phyloP scores from a whole-genome alignment of 2,797 vertebrate genomes.

The Pyrocephalus nanus region DNA sequence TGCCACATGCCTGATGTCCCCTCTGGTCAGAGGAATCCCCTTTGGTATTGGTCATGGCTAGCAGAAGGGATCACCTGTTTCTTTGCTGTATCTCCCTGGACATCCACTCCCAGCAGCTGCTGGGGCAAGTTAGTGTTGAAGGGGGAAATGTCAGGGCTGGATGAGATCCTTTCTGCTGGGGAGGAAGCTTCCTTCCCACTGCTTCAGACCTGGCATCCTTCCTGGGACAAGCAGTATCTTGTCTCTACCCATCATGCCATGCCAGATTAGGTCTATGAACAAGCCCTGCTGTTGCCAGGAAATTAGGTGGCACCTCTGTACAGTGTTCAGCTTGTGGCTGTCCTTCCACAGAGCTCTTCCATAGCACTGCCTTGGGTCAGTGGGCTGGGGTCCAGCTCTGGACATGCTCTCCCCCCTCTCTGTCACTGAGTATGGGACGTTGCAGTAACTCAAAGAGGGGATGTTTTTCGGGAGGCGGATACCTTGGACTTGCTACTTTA shows the following conservation, averaged over 20 bases:
- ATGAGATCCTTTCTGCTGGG: background rate
- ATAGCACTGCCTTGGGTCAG: accelerated
- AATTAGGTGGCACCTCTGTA: background rate
- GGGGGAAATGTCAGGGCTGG: background rate
- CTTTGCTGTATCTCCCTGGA: background rate
- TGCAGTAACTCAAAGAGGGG: background rate
- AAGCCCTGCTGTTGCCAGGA: background rate
- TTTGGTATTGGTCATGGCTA: background rate
- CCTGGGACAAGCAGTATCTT: constrained; percentile 19
- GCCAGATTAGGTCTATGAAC: background rate
- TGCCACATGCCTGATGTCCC: accelerated
- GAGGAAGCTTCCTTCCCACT: constrained; percentile 3
- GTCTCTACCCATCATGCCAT: background rate
- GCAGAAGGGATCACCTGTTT: background rate
- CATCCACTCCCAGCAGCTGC: background rate
- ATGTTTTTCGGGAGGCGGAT: background rate
- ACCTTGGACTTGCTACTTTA: background rate
- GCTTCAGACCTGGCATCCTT: background rate
- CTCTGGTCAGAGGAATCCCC: background rate
- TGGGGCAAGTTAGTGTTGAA: background rate
- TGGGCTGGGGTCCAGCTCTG: background rate
- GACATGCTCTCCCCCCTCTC: background rate
- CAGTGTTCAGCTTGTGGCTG: accelerated
- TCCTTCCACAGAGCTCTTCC: background rate
- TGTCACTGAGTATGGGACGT: background rate